phyloP scores from a whole-genome alignment of 2,888 invertebrate genomes.

The Pharmacophagus antenor region DNA sequence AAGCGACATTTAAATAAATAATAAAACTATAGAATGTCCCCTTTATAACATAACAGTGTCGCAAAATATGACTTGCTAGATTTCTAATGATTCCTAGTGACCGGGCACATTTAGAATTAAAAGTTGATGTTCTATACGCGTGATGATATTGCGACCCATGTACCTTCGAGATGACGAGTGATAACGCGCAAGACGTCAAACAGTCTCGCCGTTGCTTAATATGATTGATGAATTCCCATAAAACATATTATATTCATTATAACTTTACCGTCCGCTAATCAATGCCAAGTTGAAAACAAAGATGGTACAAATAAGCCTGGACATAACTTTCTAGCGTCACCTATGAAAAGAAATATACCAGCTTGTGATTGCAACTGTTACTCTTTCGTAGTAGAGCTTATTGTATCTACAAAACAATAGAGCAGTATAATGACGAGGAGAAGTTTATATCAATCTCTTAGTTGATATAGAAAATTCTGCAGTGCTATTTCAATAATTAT shows the following conservation, averaged over 20 bases:
- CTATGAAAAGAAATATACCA: too few relatives aligned
- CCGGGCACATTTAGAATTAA: not conserved
- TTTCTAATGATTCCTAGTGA: too few relatives aligned
- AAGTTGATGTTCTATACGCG: not conserved
- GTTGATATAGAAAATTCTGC: too few relatives aligned
- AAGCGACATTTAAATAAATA: too few relatives aligned
- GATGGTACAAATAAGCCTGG: not conserved
- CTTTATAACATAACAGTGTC: not conserved
- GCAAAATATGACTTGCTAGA: not conserved
- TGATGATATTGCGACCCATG: not conserved
- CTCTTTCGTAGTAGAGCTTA: not conserved
- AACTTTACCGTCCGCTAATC: too few relatives aligned
- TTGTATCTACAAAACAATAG: not conserved
- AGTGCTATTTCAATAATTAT: too few relatives aligned
- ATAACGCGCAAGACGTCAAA: constrained; percentile 17
- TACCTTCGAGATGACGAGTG: not conserved
- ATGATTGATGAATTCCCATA: not conserved
- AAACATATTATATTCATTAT: not conserved
- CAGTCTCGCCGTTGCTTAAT: constrained; percentile 12
- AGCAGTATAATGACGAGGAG: too few relatives aligned
- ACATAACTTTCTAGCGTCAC: too few relatives aligned
- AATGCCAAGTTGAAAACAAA: not conserved
- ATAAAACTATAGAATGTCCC: too few relatives aligned
- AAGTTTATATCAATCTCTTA: too few relatives aligned
- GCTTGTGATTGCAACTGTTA: too few relatives aligned